These are phyloP conservation scores for Hybos culiciformis DNA, from an alignment of 2,888 invertebrate species.

Conservation along the genomic window DNA sequence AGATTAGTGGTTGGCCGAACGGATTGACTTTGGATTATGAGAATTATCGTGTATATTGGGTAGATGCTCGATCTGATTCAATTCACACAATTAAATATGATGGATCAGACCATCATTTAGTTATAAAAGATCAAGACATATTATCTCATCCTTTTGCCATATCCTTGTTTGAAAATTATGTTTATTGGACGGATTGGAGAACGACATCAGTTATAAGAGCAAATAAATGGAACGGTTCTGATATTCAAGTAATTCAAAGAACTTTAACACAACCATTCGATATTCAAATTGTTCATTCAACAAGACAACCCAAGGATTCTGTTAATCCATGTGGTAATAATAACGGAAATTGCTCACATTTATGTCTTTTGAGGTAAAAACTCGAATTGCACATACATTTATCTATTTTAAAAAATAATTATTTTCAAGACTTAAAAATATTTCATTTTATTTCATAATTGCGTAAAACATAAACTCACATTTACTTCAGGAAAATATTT, in stretches of 20 bases:
- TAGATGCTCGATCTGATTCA: constrained; percentile 78
- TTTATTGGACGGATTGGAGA: constrained; percentile 93
- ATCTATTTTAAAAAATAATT: not conserved
- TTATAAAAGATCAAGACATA: constrained; percentile 55
- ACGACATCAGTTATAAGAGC: constrained; percentile 74
- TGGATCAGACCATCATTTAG: constrained; percentile 51
- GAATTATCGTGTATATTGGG: constrained; percentile 64
- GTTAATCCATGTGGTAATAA: constrained; percentile 52
- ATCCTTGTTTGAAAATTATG: constrained; percentile 68
- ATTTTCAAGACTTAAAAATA: not conserved
- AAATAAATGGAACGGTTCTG: constrained; percentile 74
- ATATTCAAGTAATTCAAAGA: constrained; percentile 63
- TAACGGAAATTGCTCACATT: constrained; percentile 69
- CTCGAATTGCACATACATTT: no score
- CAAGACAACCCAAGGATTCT: constrained; percentile 47
- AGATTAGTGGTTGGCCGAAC: constrained; percentile 60
- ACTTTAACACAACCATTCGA: constrained; percentile 84
- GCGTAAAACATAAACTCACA: no score
- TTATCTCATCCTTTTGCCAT: constrained; percentile 83
- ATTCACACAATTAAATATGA: constrained; percentile 74
- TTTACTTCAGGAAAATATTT: no score
- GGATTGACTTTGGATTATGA: constrained; percentile 68
- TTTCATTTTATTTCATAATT: not conserved
- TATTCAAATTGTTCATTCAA: constrained; percentile 67
- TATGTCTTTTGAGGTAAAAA: constrained; percentile 50